A percentile compares a stretch with the other conserved stretches of the same genome.
These are phyloP conservation scores for Rynchops niger DNA, from an alignment of 2,113 vertebrate species.

Conservation along the genomic window DNA sequence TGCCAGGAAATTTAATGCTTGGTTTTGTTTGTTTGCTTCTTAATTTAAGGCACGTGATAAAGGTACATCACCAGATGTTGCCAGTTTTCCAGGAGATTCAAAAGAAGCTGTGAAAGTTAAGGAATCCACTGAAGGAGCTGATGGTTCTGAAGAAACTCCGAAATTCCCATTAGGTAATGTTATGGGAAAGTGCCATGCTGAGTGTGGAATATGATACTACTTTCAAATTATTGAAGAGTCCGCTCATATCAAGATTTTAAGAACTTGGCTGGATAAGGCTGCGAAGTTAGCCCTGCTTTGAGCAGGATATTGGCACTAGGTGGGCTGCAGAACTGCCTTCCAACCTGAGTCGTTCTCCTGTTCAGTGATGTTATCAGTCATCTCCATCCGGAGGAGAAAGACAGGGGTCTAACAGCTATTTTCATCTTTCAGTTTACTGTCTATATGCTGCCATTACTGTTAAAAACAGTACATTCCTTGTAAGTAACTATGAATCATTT, in stretches of 20 bases:
- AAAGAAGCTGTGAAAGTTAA: slow-evolving; percentile 23
- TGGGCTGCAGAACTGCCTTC: neutral
- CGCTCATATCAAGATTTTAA: neutral
- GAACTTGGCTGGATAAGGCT: neutral
- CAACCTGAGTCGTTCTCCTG: neutral
- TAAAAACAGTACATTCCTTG: neutral
- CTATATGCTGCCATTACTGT: neutral
- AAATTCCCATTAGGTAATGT: slow-evolving; percentile 60
- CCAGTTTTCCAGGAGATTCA: neutral
- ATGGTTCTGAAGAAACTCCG: neutral
- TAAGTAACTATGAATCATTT: neutral
- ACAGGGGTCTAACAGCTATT: neutral
- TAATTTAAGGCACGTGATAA: slow-evolving; percentile 36
- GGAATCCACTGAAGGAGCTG: neutral
- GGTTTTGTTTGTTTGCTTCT: neutral
- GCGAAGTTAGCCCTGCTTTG: neutral
- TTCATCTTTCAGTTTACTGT: neutral
- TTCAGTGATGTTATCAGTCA: neutral
- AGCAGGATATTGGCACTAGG: neutral
- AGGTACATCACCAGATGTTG: slow-evolving; percentile 45
- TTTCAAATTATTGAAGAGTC: neutral
- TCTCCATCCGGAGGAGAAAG: neutral
- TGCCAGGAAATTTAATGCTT: neutral
- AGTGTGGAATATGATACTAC: neutral
- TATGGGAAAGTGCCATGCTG: neutral